Base-by-base conservation (phyloP, 2,888 invertebrate genomes). In the Pheosia tremula region DNA sequence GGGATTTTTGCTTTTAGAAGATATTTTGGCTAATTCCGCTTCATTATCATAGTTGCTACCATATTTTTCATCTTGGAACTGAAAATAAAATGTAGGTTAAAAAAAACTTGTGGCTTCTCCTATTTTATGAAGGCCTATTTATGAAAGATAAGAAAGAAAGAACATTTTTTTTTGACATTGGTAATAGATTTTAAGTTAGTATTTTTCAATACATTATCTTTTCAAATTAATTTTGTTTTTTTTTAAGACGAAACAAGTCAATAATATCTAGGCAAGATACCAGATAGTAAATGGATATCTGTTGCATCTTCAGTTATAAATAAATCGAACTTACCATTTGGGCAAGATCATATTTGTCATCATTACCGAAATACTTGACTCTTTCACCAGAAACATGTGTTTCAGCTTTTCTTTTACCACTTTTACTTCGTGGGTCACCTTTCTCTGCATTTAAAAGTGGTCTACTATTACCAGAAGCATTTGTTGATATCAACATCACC, bases 281-380 rank as follows among this genome's bases (percentile, higher is more conserved):
- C 24, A 24, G 24, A 24, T 24, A 24, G 24, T 24, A 24, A n/a
- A n/a, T n/a, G n/a, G n/a, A n/a, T n/a, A n/a, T n/a, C n/a, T n/a
- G n/a, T n/a, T n/a, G n/a, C n/a, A n/a, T n/a, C n/a, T n/a, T n/a
- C n/a, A n/a, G n/a, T n/a, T n/a, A n/a, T n/a, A n/a, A 43, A 43
- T 43, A 8, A 43, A 43, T 43, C 62, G 57, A 49, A 81, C 85
- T 88, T 87, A 96, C 97, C 96, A 99, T 97, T 86, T 97, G 95
- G 82, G 97, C 95, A 49, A 99, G 95, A 60, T 97, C 96, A 86
- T 97, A 96, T 83, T 96, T 97, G 84, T 98, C 98, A 93, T 98
- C 98, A 92, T 98, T 97, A 4, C 97, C 96, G 91, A 97, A 98
- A 90, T 98, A 98, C 62, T 97, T 95, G 5, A 96, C 94, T 70